Conservation (phyloP, 1,140 invertebrate species). For the Eumaeus atala region DNA sequence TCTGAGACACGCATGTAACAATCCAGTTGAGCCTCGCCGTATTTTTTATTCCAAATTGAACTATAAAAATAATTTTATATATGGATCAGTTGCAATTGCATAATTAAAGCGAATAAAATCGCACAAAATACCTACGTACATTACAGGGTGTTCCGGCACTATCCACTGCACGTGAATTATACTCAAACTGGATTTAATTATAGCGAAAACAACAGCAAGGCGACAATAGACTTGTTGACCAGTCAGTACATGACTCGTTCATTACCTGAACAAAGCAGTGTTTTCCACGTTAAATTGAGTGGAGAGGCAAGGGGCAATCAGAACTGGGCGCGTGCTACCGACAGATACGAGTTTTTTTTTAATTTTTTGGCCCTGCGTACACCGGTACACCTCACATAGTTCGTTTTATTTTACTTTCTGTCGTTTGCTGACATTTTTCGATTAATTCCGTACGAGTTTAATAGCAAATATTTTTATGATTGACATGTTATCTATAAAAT, state of each 20-base stretch:
- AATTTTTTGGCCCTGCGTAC: conserved; percentile 29
- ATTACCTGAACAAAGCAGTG: conserved; percentile 65
- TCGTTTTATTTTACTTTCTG: conserved; percentile 8
- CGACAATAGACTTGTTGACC: conserved; percentile 33
- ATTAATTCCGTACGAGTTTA: conserved; percentile 8
- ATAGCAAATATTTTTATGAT: background rate
- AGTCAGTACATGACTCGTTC: conserved; percentile 36
- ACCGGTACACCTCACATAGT: background rate
- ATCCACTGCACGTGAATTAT: no score
- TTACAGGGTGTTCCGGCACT: no score
- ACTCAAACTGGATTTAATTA: conserved; percentile 3
- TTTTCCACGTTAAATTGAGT: conserved; percentile 69
- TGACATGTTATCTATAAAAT: no score
- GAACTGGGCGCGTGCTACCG: conserved; percentile 33
- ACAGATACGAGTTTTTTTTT: conserved; percentile 34
- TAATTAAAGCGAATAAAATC: no score
- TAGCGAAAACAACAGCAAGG: background rate
- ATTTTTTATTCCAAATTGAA: no score
- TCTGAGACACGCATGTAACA: no score
- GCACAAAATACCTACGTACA: no score
- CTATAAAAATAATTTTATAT: no score
- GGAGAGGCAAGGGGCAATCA: conserved; percentile 58
- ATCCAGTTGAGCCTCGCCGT: no score
- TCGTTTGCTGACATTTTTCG: conserved; percentile 5
- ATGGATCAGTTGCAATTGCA: no score